phyloP scores from a whole-genome alignment of 2,888 invertebrate species.

The Calliphora vomitoria region DNA sequence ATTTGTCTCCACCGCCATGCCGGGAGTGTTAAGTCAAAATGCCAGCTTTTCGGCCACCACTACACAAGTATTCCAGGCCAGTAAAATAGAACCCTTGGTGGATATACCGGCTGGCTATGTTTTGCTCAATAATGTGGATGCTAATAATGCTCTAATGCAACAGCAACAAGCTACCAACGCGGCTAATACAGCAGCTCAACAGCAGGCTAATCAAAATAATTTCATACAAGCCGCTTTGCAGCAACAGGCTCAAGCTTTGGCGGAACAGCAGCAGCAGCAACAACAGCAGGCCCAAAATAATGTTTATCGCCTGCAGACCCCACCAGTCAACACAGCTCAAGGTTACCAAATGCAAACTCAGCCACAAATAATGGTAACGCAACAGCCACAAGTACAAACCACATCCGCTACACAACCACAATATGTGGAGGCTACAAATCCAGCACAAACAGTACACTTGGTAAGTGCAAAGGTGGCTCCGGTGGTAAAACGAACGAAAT shows the following conservation, averaged over 20 bases:
- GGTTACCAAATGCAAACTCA: constrained; percentile 75
- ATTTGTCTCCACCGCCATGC: constrained; percentile 92
- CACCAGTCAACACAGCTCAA: constrained; percentile 64
- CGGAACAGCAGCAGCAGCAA: constrained; percentile 67
- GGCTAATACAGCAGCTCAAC: constrained; percentile 44
- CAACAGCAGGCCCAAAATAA: constrained; percentile 74
- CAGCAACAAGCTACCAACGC: constrained; percentile 48
- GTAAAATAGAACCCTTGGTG: constrained; percentile 92
- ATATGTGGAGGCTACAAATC: constrained; percentile 44
- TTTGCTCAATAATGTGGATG: constrained; percentile 87
- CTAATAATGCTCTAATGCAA: constrained; percentile 75
- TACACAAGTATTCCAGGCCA: constrained; percentile 88
- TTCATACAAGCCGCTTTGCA: constrained; percentile 71
- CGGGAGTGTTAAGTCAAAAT: constrained; percentile 91
- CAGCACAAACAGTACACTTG: constrained; percentile 47
- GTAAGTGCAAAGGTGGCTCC: constrained; percentile 75
- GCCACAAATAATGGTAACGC: constrained; percentile 68
- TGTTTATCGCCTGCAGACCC: constrained; percentile 75
- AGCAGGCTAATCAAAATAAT: constrained; percentile 62
- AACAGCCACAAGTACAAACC: constrained; percentile 52
- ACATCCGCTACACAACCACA: constrained; percentile 33
- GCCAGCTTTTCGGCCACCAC: constrained; percentile 94
- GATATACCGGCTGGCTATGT: constrained; percentile 91
- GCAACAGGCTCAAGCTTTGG: constrained; percentile 66
- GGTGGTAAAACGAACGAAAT: constrained; percentile 77